Conservation (phyloP, 2,113 vertebrate species). For the Mustela lutreola region DNA sequence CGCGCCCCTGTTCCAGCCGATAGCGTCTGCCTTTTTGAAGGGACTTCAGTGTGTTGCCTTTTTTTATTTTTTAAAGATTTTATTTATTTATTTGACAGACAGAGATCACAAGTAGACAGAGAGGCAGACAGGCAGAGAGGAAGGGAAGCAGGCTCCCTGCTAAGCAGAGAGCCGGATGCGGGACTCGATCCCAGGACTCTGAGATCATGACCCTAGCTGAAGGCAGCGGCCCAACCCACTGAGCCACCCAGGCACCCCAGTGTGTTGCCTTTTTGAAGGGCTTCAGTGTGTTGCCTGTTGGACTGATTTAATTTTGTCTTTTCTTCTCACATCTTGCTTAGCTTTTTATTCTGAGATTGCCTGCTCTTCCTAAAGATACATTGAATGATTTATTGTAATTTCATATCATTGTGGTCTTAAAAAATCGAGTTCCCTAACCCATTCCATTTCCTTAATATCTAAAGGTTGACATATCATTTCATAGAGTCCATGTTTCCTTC, state of each 20-base stretch:
- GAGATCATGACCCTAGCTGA: no score
- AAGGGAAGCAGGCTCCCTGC: no score
- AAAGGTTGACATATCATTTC: constrained; percentile 38
- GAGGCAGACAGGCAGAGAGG: no score
- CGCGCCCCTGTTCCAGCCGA: neutral
- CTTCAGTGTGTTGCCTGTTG: neutral
- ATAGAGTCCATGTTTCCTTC: constrained; percentile 10
- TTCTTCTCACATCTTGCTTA: neutral
- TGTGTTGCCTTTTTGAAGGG: neutral
- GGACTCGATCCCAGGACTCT: no score
- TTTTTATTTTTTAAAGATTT: no score
- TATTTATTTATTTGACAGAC: no score
- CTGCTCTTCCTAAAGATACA: neutral
- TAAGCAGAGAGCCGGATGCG: no score
- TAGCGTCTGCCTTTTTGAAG: neutral
- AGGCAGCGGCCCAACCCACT: no score
- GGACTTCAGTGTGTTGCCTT: neutral
- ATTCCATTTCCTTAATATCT: neutral
- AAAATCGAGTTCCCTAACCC: neutral
- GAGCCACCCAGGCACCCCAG: no score
- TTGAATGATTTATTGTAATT: constrained; percentile 3
- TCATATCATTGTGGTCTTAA: neutral
- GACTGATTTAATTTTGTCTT: neutral
- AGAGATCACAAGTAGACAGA: no score
- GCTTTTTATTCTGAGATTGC: constrained; percentile 6